These are phyloP conservation scores for Sylvicola cinctus DNA, from an alignment of 2,888 invertebrate species.

Conservation along the genomic window DNA sequence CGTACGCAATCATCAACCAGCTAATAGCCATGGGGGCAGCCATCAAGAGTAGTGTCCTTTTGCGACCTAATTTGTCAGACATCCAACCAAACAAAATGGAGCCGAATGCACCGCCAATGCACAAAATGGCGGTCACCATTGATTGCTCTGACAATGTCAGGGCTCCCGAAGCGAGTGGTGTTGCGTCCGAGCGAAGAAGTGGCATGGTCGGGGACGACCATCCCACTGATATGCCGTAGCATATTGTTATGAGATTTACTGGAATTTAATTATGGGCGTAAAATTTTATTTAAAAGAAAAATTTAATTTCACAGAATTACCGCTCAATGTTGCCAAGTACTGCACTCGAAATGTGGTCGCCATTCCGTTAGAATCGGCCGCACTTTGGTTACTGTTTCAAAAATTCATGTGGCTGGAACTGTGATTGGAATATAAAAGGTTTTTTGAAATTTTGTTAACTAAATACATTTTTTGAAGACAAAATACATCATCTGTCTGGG, in stretches of 20 bases:
- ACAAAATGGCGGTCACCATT: slow-evolving; percentile 5
- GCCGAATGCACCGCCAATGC: slow-evolving; percentile 6
- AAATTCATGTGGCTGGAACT: too few relatives aligned
- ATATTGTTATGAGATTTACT: slow-evolving; percentile 1
- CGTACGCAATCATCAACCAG: neutral
- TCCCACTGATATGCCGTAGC: slow-evolving; percentile 10
- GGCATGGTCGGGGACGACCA: slow-evolving; percentile 21
- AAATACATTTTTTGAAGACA: too few relatives aligned
- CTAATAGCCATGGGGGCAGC: slow-evolving; percentile 6
- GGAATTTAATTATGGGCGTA: too few relatives aligned
- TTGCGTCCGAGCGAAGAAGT: slow-evolving; percentile 14
- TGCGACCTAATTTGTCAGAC: slow-evolving; percentile 6
- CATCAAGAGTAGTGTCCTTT: slow-evolving; percentile 2
- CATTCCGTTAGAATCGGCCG: too few relatives aligned
- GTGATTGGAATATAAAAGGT: too few relatives aligned
- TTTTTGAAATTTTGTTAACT: too few relatives aligned
- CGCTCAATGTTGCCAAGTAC: too few relatives aligned
- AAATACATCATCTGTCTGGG: too few relatives aligned
- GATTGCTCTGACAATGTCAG: slow-evolving; percentile 9
- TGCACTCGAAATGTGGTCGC: too few relatives aligned
- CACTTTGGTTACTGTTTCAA: too few relatives aligned
- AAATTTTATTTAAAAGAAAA: too few relatives aligned
- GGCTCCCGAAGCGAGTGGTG: slow-evolving; percentile 17
- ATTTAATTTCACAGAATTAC: too few relatives aligned
- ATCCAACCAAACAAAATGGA: slow-evolving; percentile 6